These are phyloP conservation scores for Arbacia lixula DNA, from an alignment of 53 echinoderm and acorn worm genomes.

Conservation along the genomic window DNA sequence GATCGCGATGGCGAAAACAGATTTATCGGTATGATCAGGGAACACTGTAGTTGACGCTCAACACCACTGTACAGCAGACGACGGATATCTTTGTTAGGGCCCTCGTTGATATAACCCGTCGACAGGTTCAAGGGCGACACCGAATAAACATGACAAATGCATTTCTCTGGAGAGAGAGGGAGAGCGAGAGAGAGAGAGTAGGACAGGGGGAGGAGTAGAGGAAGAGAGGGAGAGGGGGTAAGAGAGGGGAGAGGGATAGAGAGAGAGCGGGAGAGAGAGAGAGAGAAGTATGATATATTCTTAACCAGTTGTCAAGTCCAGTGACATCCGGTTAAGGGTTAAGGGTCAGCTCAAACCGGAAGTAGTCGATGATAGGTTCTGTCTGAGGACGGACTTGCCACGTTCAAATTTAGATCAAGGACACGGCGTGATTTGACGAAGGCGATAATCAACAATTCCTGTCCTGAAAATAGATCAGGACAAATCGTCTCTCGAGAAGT, in stretches of 20 bases:
- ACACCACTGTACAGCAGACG: too few relatives aligned
- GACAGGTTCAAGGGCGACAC: conserved; percentile 4
- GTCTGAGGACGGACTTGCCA: conserved; percentile 22
- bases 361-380: conserved; percentile 6
- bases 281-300: neutral
- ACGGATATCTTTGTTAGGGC: too few relatives aligned
- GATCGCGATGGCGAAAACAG: too few relatives aligned
- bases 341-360: neutral
- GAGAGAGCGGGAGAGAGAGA: too few relatives aligned
- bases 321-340: neutral
- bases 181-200: too few relatives aligned
- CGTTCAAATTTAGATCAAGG: conserved; percentile 24
- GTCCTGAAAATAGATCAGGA: neutral
- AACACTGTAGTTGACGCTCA: too few relatives aligned
- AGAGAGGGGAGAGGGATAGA: too few relatives aligned
- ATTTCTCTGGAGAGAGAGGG: neutral
- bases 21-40: too few relatives aligned
- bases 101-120: neutral
- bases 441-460: conserved; percentile 21
- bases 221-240: too few relatives aligned
- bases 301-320: conserved; percentile 6
- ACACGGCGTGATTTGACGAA: neutral
- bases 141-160: conserved; percentile 5
- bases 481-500: too few relatives aligned
- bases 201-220: too few relatives aligned